phyloP scores from a whole-genome alignment of 2,888 invertebrate genomes.

The Belgica antarctica region DNA sequence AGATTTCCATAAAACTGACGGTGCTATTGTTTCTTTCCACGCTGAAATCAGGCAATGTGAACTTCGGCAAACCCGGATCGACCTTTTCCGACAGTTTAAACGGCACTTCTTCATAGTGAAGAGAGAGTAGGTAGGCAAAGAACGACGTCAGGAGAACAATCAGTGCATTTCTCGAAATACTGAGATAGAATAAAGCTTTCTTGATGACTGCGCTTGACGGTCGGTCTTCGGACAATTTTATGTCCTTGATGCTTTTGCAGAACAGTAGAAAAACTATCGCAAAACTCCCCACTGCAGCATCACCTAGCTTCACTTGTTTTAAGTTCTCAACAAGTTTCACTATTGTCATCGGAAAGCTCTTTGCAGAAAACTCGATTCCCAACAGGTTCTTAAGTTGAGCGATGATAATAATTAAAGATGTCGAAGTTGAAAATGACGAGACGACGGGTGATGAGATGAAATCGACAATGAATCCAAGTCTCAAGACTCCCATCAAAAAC shows the following conservation, averaged over 20 bases:
- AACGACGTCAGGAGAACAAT: slow-evolving; percentile 66
- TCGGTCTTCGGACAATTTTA: neutral
- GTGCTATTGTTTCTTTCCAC: slow-evolving; percentile 59
- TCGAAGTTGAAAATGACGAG: slow-evolving; percentile 81
- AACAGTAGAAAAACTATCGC: slow-evolving; percentile 66
- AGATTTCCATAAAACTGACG: slow-evolving; percentile 66
- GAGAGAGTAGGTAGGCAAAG: slow-evolving; percentile 59
- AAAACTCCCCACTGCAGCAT: slow-evolving; percentile 64
- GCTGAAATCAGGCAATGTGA: slow-evolving; percentile 68
- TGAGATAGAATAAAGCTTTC: slow-evolving; percentile 68
- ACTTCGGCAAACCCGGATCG: slow-evolving; percentile 66
- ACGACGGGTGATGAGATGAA: slow-evolving; percentile 81
- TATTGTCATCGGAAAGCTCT: slow-evolving; percentile 65
- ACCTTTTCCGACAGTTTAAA: slow-evolving; percentile 63
- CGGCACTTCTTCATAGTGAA: slow-evolving; percentile 55
- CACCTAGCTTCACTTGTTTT: slow-evolving; percentile 59
- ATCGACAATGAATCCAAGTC: slow-evolving; percentile 78
- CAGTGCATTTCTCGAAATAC: slow-evolving; percentile 76
- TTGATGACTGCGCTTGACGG: slow-evolving; percentile 51
- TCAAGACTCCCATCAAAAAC: slow-evolving; percentile 75
- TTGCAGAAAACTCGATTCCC: slow-evolving; percentile 67
- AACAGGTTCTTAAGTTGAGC: slow-evolving; percentile 73
- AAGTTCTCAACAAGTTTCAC: slow-evolving; percentile 57
- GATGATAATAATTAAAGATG: slow-evolving; percentile 72
- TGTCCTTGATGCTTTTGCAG: neutral